Evolutionary conservation across 2,113 vertebrate genomes (phyloP).

Genomic region (Pristiophorus japonicus): DNA sequence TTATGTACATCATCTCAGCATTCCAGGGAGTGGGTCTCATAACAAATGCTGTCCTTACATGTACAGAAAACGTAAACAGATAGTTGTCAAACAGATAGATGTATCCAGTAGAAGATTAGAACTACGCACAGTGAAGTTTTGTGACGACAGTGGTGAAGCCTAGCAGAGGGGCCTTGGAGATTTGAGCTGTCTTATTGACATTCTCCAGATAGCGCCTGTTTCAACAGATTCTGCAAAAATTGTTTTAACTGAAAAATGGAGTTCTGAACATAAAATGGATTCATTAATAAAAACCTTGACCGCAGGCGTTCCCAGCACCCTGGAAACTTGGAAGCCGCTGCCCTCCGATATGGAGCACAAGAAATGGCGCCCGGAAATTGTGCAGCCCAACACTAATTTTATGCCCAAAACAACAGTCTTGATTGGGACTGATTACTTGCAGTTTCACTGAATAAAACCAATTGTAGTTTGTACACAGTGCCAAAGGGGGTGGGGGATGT

Average conservation of each 20-base stretch:
- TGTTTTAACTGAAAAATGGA: not conserved
- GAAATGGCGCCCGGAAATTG: not conserved
- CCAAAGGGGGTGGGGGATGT: not conserved
- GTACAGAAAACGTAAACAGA: not conserved
- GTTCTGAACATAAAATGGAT: not conserved
- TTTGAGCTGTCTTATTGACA: not conserved
- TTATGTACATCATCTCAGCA: not conserved
- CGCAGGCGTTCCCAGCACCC: not conserved
- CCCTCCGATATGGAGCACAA: too few species aligned
- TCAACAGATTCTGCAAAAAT: not conserved
- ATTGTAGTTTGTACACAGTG: not conserved
- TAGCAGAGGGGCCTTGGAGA: slow-evolving; percentile 10
- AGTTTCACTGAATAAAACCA: not conserved
- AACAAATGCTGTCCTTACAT: not conserved
- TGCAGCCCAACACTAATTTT: not conserved
- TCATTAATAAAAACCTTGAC: not conserved
- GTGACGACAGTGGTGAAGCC: not conserved
- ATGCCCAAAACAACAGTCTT: not conserved
- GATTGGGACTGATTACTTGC: not conserved
- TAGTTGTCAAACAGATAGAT: not conserved
- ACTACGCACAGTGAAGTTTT: too few species aligned
- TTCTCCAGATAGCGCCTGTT: not conserved
- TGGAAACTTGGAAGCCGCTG: not conserved
- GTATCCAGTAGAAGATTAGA: not conserved
- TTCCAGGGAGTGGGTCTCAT: not conserved